Evolutionary conservation across 2,797 vertebrate species (phyloP).

Genomic region (Poeciliopsis paucimaculata): DNA sequence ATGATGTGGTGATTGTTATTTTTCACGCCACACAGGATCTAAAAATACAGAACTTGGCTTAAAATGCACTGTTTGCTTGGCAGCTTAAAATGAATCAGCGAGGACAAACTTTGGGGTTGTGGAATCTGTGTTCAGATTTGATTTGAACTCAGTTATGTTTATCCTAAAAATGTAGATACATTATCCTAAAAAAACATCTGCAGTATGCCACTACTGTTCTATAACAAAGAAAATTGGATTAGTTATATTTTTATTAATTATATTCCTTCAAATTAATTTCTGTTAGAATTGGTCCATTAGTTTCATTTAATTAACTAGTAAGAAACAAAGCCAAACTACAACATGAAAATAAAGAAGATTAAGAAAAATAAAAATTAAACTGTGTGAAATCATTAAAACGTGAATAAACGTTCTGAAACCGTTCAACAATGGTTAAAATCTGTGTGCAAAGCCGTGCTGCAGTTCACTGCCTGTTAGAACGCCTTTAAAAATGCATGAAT

Average conservation of each 20-base stretch:
- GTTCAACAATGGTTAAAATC: neutral
- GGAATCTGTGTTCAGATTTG: neutral
- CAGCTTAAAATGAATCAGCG: neutral
- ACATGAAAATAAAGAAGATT: neutral
- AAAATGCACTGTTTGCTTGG: neutral
- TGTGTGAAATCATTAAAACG: neutral
- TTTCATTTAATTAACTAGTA: neutral
- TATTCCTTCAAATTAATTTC: neutral
- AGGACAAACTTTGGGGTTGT: neutral
- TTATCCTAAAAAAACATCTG: neutral
- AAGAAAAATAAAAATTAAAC: neutral
- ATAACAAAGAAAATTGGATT: neutral
- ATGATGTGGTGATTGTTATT: neutral
- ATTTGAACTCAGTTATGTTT: neutral
- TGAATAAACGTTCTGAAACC: neutral
- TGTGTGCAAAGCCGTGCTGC: neutral
- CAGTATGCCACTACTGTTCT: neutral
- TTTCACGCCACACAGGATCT: neutral
- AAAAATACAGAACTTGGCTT: neutral
- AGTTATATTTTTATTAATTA: neutral
- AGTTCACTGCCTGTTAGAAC: neutral
- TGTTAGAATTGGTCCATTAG: neutral
- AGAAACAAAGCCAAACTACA: neutral
- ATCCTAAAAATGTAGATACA: neutral
- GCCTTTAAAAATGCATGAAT: neutral